Conservation (phyloP, 2,888 invertebrate genomes). For the Magallana nippona region DNA sequence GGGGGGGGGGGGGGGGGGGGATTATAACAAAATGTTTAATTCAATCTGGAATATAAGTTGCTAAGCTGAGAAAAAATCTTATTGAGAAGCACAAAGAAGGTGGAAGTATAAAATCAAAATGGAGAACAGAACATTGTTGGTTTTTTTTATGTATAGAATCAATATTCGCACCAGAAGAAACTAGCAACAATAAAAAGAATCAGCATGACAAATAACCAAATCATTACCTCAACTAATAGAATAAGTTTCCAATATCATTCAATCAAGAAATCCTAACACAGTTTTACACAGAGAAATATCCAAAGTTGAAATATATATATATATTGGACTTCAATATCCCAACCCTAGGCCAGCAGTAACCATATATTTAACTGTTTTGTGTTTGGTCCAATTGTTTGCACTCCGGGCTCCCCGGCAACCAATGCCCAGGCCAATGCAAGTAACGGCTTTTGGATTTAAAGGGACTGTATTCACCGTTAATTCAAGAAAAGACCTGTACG, state of each 20-base stretch:
- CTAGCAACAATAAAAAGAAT: not conserved
- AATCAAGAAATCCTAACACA: not conserved
- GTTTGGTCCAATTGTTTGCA: slow-evolving; percentile 42
- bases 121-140: not conserved
- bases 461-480: not conserved
- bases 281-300: slow-evolving; percentile 6
- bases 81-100: not conserved
- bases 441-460: slow-evolving; percentile 19
- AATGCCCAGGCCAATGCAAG: slow-evolving; percentile 37
- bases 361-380: slow-evolving; percentile 15
- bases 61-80: too few relatives aligned
- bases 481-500: slow-evolving; percentile 12
- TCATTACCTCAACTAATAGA: not conserved
- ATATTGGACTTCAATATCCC: too few relatives aligned
- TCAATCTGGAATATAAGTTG: too few relatives aligned
- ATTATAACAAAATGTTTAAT: too few relatives aligned
- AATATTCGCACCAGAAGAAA: not conserved
- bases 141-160: not conserved
- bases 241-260: not conserved
- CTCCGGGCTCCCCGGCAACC: slow-evolving; percentile 47
- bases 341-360: not conserved
- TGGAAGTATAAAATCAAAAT: not conserved
- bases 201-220: not conserved
- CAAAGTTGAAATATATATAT: not conserved
- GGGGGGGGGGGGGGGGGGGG: too few relatives aligned